Percentiles rank a stretch among this genome's conserved stretches.
Conservation (phyloP, 2,888 invertebrate genomes). For the Bembecia ichneumoniformis region DNA sequence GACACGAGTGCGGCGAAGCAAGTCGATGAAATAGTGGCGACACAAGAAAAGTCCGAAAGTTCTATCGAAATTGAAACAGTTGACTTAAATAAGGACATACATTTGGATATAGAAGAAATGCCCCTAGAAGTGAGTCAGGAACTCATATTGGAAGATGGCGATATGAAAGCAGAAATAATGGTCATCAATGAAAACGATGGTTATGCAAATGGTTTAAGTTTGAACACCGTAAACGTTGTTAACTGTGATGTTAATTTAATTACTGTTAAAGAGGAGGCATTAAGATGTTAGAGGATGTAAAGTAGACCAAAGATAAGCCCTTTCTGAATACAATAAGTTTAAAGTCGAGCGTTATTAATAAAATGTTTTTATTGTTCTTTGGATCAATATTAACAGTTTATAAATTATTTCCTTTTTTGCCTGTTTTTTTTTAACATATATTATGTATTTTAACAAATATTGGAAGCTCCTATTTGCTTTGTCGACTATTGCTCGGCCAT, state of each 20-base stretch:
- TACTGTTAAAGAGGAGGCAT: conserved; percentile 35
- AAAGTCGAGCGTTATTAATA: too few species aligned
- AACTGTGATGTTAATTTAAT: conserved; percentile 36
- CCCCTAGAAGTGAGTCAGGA: conserved; percentile 36
- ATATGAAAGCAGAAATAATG: conserved; percentile 34
- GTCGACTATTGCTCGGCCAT: too few species aligned
- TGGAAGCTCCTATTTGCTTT: too few species aligned
- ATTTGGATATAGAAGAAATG: conserved; percentile 17
- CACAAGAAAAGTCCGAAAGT: background rate
- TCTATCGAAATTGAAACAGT: conserved; percentile 1
- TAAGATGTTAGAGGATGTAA: conserved; percentile 34
- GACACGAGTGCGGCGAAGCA: background rate
- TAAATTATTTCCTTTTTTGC: too few species aligned
- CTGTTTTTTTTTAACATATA: too few species aligned
- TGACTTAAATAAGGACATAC: conserved; percentile 3
- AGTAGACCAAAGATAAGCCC: conserved; percentile 35
- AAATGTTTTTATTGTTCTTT: too few species aligned
- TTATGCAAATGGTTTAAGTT: conserved; percentile 19
- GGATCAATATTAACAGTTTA: too few species aligned
- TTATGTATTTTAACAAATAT: too few species aligned
- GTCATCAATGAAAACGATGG: conserved; percentile 23
- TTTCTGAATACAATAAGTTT: too few species aligned
- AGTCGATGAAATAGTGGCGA: background rate
- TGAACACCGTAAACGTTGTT: conserved; percentile 21
- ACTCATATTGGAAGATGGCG: conserved; percentile 34